Conservation (phyloP, 2,113 vertebrate genomes). For the Tachysurus fulvidraco region DNA sequence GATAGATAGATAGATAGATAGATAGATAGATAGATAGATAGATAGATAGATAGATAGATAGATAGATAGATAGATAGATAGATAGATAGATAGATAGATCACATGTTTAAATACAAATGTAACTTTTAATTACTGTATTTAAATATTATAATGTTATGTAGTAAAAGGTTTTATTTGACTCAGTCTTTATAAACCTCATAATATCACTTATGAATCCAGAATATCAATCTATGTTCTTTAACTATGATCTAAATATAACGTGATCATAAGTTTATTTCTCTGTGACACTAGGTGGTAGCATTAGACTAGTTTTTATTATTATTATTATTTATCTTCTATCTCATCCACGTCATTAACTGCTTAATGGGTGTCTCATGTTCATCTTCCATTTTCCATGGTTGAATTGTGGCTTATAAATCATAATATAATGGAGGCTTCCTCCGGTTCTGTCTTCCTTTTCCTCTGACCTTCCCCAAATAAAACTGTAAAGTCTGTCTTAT, state of each 20-base stretch:
- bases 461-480: not conserved
- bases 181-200: too few relatives aligned
- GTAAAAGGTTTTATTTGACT: too few relatives aligned
- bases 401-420: not conserved
- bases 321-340: not conserved
- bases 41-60: not conserved
- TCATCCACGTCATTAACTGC: not conserved
- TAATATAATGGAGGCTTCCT: not conserved
- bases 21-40: not conserved
- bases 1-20: not conserved
- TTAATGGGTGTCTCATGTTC: not conserved
- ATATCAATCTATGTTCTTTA: not conserved
- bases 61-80: not conserved
- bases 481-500: not conserved
- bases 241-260: not conserved
- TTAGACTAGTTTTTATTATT: slow-evolving; percentile 16
- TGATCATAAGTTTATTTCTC: not conserved
- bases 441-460: not conserved
- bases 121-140: too few relatives aligned
- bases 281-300: slow-evolving; percentile 64
- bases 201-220: not conserved
- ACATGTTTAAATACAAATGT: too few relatives aligned
- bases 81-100: not conserved
- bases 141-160: too few relatives aligned
- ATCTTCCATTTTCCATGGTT: not conserved